Evolutionary conservation across 2,888 invertebrate species (phyloP).

Genomic region (Agrochola macilenta): DNA sequence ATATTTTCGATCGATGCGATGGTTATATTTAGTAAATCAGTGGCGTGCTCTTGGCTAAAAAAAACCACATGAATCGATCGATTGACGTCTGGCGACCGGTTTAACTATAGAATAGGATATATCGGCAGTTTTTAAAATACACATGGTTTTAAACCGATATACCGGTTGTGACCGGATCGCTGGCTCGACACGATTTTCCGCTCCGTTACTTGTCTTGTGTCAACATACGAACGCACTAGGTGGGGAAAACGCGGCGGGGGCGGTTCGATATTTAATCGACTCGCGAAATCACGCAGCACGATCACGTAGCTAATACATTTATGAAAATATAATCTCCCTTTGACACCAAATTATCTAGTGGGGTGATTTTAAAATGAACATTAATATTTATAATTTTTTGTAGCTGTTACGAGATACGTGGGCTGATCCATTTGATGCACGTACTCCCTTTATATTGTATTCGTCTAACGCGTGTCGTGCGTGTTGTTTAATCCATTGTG

Average conservation of each 20-base stretch:
- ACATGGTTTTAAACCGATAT: constrained; percentile 14
- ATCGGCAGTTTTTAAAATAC: constrained; percentile 13
- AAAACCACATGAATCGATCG: constrained; percentile 8
- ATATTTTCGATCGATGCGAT: not conserved
- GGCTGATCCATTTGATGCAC: not conserved
- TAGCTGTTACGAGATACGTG: too few species aligned
- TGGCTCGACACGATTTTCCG: constrained; percentile 67
- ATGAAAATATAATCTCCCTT: not conserved
- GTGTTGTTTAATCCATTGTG: too few species aligned
- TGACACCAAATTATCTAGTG: not conserved
- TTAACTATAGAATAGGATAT: constrained; percentile 2
- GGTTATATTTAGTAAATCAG: constrained; percentile 4
- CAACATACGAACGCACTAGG: constrained; percentile 59
- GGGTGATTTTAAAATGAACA: not conserved
- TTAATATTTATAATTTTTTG: too few species aligned
- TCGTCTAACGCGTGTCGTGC: not conserved
- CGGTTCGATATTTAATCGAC: not conserved
- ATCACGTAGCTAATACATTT: not conserved
- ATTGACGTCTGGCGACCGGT: constrained; percentile 10
- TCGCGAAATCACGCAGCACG: not conserved
- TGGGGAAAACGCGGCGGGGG: not conserved
- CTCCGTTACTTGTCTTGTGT: constrained; percentile 63
- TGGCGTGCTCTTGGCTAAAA: not conserved
- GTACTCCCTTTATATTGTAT: not conserved
- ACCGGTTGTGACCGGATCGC: constrained; percentile 49